Conservation (phyloP, 2,797 vertebrate genomes). For the Hafferia zeledoni region DNA sequence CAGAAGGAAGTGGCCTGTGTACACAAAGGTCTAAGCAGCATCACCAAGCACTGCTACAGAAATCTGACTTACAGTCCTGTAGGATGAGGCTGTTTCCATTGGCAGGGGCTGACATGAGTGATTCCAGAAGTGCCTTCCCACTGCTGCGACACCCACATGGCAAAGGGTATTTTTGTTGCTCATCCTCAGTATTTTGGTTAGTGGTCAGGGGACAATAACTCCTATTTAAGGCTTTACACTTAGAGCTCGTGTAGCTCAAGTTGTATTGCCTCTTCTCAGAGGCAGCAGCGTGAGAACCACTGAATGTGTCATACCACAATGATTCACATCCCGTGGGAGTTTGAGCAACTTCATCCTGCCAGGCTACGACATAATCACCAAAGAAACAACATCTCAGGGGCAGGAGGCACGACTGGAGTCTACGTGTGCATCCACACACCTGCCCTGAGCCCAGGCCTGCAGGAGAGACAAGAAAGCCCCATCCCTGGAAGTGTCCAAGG, state of each 20-base stretch:
- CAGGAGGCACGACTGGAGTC: not conserved
- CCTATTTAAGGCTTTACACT: not conserved
- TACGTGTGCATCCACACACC: not conserved
- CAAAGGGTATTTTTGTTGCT: not conserved
- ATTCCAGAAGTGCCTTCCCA: not conserved
- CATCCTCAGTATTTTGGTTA: not conserved
- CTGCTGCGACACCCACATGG: fast-evolving
- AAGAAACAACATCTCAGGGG: constrained; percentile 40
- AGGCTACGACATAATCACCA: constrained; percentile 43
- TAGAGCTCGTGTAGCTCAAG: constrained; percentile 7
- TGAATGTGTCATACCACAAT: constrained; percentile 64
- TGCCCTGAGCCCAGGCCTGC: not conserved
- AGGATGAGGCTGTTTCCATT: not conserved
- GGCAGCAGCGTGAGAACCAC: constrained; percentile 64
- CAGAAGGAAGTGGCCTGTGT: not conserved
- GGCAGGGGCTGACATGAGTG: not conserved
- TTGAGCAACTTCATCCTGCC: constrained; percentile 61
- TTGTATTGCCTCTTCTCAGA: constrained; percentile 41
- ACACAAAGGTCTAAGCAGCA: not conserved
- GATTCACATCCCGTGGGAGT: constrained; percentile 77
- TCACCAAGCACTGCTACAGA: not conserved
- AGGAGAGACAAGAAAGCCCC: not conserved
- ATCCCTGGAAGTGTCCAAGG: not conserved
- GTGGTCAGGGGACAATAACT: not conserved
- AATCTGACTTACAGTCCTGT: not conserved